Evolutionary conservation across 2,113 vertebrate species (phyloP).

Genomic region (Odobenus rosmarus): DNA sequence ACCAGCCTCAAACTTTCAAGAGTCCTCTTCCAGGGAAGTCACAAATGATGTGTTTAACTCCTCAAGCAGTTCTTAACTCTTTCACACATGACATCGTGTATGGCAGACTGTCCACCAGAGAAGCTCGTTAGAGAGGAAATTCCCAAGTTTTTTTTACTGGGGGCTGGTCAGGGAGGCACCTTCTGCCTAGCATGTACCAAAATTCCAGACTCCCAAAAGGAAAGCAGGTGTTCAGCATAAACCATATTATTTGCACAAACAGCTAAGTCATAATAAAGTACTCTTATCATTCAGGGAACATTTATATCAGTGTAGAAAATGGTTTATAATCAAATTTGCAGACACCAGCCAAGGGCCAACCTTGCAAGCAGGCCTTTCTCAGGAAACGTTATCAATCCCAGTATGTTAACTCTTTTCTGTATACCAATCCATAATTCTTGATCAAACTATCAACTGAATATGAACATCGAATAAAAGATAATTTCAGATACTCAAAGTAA

Average conservation of each 20-base stretch:
- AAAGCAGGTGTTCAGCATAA: slow-evolving; percentile 43
- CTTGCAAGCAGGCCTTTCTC: background rate
- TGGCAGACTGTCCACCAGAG: background rate
- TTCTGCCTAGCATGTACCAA: background rate
- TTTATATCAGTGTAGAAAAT: background rate
- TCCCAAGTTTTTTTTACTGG: background rate
- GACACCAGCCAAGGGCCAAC: background rate
- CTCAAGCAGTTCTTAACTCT: background rate
- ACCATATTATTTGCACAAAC: slow-evolving; percentile 30
- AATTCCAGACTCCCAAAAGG: background rate
- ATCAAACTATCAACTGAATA: background rate
- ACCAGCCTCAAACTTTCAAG: background rate
- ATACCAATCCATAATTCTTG: background rate
- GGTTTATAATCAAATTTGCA: slow-evolving; percentile 31
- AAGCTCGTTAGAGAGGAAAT: background rate
- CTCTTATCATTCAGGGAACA: background rate
- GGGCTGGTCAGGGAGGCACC: background rate
- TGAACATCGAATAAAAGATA: background rate
- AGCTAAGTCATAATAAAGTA: background rate
- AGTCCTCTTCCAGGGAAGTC: background rate
- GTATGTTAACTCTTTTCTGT: background rate
- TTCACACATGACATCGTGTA: background rate
- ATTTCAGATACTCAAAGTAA: background rate
- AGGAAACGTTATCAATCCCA: background rate
- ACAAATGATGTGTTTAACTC: background rate